Conservation (phyloP, 2,113 vertebrate species). For the Chloebia gouldiae region DNA sequence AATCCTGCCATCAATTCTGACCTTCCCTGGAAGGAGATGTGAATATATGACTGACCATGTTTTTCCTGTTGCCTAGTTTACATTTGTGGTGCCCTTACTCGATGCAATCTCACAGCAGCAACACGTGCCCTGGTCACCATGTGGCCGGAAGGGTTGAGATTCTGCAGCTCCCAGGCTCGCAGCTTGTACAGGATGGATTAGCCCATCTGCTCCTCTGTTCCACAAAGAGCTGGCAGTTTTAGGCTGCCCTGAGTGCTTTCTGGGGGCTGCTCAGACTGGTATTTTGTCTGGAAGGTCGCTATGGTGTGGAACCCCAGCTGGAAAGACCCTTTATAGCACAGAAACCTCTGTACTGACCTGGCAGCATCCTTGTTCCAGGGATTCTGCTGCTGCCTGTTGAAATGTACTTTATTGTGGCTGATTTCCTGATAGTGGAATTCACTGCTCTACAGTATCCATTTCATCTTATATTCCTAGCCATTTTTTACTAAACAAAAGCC, state of each 20-base stretch:
- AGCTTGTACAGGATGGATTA: background rate
- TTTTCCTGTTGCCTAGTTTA: background rate
- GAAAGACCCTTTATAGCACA: background rate
- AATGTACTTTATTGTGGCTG: background rate
- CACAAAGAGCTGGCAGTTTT: background rate
- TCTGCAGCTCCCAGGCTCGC: background rate
- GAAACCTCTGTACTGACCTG: background rate
- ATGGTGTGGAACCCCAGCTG: background rate
- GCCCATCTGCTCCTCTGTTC: background rate
- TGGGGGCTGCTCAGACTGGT: background rate
- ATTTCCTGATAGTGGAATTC: background rate
- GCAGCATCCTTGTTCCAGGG: background rate
- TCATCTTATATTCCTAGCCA: background rate
- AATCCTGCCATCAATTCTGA: background rate
- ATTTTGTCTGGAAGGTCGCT: background rate
- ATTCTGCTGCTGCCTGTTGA: background rate
- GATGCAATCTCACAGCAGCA: background rate
- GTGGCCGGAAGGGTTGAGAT: background rate
- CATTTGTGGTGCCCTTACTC: background rate
- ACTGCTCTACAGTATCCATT: background rate
- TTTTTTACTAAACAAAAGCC: slow-evolving; percentile 43
- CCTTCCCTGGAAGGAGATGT: background rate
- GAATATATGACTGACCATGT: background rate
- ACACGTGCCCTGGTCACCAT: background rate
- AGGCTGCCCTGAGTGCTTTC: background rate